Evolutionary conservation across 2,113 vertebrate species (phyloP).

Genomic region (Empidonax traillii): DNA sequence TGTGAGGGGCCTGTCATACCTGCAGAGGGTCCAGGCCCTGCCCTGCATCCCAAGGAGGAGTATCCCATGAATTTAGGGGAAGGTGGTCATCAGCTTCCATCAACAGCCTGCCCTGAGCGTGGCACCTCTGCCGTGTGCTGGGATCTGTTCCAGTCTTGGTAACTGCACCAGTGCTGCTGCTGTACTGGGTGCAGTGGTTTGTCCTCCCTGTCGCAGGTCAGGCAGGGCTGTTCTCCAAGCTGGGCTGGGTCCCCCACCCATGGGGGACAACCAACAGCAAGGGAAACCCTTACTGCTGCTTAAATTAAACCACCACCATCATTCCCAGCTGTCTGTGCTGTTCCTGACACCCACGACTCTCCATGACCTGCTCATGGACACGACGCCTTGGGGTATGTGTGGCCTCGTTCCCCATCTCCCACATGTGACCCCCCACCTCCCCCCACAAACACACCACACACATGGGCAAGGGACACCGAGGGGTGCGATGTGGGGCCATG

Average conservation of each 20-base stretch:
- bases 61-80: not conserved
- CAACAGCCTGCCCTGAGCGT: not conserved
- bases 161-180: not conserved
- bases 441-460: rapidly evolving
- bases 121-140: rapidly evolving
- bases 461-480: rapidly evolving
- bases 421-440: not conserved
- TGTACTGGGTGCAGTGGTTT: not conserved
- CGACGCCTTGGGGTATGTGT: rapidly evolving
- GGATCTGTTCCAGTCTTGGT: not conserved
- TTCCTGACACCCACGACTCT: not conserved
- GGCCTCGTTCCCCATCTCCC: not conserved
- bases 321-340: not conserved
- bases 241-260: not conserved
- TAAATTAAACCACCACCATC: not conserved
- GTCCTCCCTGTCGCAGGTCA: rapidly evolving
- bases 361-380: no score
- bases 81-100: not conserved
- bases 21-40: not conserved
- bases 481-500: rapidly evolving
- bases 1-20: not conserved
- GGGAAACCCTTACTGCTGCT: not conserved
- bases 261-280: not conserved
- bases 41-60: not conserved
- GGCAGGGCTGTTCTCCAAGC: not conserved